Conservation (phyloP, 2,888 invertebrate genomes). For the Altica lythri region DNA sequence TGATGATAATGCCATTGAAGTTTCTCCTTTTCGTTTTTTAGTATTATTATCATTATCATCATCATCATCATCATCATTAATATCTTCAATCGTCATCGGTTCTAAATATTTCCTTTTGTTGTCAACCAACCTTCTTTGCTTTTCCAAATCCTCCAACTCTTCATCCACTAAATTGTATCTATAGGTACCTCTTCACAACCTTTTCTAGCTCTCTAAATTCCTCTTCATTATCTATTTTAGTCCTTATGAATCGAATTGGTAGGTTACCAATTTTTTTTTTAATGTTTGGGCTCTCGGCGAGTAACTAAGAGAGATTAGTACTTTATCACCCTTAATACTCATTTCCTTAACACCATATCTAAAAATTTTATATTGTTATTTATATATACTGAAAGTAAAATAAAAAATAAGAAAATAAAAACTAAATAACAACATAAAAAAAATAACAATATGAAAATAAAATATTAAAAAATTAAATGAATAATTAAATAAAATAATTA, state of each 20-base stretch:
- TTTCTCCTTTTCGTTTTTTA: neutral
- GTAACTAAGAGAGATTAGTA: neutral
- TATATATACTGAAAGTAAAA: too few species aligned
- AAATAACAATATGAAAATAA: too few species aligned
- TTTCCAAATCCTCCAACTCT: neutral
- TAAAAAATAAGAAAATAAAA: too few species aligned
- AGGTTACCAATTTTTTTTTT: neutral
- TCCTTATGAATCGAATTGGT: neutral
- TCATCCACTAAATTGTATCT: too few species aligned
- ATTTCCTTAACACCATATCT: constrained; percentile 2
- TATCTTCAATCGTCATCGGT: neutral
- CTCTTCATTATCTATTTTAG: neutral
- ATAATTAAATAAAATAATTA: too few species aligned
- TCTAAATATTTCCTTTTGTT: neutral
- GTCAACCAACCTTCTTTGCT: neutral
- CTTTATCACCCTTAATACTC: neutral
- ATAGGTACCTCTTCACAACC: neutral
- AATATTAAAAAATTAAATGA: too few species aligned
- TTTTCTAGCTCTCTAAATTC: neutral
- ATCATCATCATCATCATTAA: neutral
- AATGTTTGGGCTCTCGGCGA: constrained; percentile 2
- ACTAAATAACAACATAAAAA: too few species aligned
- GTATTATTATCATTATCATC: neutral
- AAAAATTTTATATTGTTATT: too few species aligned
- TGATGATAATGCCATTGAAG: too few species aligned